Conservation (phyloP, 2,797 vertebrate genomes). For the Meda fulgida region DNA sequence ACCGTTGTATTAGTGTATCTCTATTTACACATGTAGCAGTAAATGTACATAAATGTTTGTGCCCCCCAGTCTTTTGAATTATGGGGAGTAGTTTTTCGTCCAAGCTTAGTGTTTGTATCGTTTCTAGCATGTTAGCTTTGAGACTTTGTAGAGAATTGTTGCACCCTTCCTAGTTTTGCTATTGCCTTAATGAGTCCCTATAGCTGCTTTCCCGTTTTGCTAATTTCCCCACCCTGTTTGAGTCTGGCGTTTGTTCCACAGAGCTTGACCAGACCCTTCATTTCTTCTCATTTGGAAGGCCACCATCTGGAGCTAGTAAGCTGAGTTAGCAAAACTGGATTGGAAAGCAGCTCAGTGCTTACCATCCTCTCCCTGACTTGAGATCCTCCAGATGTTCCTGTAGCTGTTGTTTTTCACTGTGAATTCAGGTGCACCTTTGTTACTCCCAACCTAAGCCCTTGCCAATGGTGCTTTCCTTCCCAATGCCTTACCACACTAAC, state of each 20-base stretch:
- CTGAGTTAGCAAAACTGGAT: constrained; percentile 9
- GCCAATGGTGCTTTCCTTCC: constrained; percentile 58
- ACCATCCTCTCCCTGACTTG: constrained; percentile 37
- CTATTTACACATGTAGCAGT: constrained; percentile 61
- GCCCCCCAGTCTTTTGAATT: constrained; percentile 65
- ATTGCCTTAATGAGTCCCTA: constrained; percentile 49
- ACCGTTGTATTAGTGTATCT: constrained; percentile 61
- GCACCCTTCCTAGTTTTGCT: constrained; percentile 55
- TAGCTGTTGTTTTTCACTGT: constrained; percentile 51
- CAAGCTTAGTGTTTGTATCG: constrained; percentile 47
- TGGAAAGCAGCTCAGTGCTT: constrained; percentile 45
- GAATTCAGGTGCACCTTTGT: constrained; percentile 54
- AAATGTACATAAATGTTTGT: constrained; percentile 56
- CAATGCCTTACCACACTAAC: constrained; percentile 58
- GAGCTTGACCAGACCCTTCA: neutral
- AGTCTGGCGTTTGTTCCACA: neutral
- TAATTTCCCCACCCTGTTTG: neutral
- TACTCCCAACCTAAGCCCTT: constrained; percentile 37
- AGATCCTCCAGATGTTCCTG: constrained; percentile 46
- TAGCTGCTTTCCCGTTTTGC: constrained; percentile 51
- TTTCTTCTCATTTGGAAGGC: neutral
- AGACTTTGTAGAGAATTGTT: constrained; percentile 53
- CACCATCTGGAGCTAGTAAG: constrained; percentile 1
- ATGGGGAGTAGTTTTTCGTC: constrained; percentile 59
- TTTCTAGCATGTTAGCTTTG: constrained; percentile 46